Evolutionary conservation across 2,888 invertebrate genomes (phyloP).

Genomic region (Campaea margaritaria): DNA sequence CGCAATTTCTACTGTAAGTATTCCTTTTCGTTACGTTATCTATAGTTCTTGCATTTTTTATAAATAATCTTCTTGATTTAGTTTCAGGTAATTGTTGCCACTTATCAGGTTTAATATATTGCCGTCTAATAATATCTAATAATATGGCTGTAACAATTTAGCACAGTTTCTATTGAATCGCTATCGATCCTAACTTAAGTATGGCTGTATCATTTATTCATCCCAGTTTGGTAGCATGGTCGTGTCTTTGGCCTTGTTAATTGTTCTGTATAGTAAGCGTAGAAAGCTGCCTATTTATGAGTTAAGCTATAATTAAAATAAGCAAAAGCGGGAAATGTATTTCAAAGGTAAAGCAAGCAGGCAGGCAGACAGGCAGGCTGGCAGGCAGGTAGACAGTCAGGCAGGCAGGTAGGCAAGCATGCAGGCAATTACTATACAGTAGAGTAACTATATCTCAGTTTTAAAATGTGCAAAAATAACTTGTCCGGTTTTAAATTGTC

Average conservation of each 20-base stretch:
- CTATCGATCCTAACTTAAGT: neutral
- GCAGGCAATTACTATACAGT: too few relatives aligned
- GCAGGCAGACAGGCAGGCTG: neutral
- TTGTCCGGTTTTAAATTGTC: too few relatives aligned
- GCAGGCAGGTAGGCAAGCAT: too few relatives aligned
- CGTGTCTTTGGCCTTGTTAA: conserved; percentile 44
- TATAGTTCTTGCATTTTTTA: too few relatives aligned
- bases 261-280: conserved; percentile 42
- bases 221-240: conserved; percentile 52
- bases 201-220: conserved; percentile 46
- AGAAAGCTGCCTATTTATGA: conserved; percentile 40
- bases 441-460: too few relatives aligned
- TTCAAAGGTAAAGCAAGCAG: neutral
- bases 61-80: too few relatives aligned
- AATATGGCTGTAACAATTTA: neutral
- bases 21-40: too few relatives aligned
- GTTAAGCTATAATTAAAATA: conserved; percentile 25
- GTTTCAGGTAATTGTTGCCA: too few relatives aligned
- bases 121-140: neutral
- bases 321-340: neutral
- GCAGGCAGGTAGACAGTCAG: too few relatives aligned
- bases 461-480: too few relatives aligned
- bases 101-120: too few relatives aligned
- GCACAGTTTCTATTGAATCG: conserved; percentile 12
- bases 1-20: too few relatives aligned